Evolutionary conservation across 2,888 invertebrate species (phyloP).

Genomic region (Chymomyza caudatula): DNA sequence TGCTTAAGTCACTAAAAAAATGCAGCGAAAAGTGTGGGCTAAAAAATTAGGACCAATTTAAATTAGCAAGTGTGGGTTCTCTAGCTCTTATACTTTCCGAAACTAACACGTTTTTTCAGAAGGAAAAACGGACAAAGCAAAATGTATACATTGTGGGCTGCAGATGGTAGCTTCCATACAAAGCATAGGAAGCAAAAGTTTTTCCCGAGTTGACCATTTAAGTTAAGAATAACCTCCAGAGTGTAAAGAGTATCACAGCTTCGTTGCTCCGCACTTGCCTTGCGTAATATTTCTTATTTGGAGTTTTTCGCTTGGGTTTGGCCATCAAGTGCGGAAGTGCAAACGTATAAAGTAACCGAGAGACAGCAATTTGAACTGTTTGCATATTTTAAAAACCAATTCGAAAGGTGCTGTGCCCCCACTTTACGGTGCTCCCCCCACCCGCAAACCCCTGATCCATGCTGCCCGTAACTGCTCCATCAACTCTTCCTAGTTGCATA

Average conservation of each 20-base stretch:
- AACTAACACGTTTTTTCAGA: too few relatives aligned
- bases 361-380: slow-evolving; percentile 37
- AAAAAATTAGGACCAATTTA: too few relatives aligned
- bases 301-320: slow-evolving; percentile 17
- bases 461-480: background rate
- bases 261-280: slow-evolving; percentile 3
- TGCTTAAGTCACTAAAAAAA: too few relatives aligned
- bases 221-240: too few relatives aligned
- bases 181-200: too few relatives aligned
- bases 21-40: too few relatives aligned
- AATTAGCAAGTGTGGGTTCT: too few relatives aligned
- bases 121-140: too few relatives aligned
- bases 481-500: background rate
- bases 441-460: background rate
- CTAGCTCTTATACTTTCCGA: too few relatives aligned
- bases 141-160: too few relatives aligned
- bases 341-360: slow-evolving; percentile 20
- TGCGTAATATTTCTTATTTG: slow-evolving; percentile 33
- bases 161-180: too few relatives aligned
- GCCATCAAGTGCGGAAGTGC: slow-evolving; percentile 66
- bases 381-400: slow-evolving; percentile 54
- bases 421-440: background rate
- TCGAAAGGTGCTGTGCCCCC: background rate
- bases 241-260: background rate
- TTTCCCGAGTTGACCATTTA: too few relatives aligned